Conservation (phyloP, 2,888 invertebrate species). For the Acrobasis suavella region DNA sequence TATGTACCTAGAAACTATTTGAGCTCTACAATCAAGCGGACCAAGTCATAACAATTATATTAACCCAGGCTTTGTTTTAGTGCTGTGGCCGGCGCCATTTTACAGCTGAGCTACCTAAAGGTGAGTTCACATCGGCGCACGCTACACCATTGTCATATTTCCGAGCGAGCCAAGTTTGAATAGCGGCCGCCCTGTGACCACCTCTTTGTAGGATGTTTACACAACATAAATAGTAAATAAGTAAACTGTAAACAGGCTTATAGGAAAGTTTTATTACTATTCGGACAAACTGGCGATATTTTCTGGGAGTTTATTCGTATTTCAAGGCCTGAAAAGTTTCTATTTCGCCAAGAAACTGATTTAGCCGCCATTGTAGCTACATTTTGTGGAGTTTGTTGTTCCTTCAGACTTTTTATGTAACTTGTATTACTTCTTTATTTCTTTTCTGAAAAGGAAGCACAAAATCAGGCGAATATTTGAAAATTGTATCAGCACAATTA, state of each 20-base stretch:
- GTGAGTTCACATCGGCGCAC: constrained; percentile 66
- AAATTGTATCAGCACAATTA: too few species aligned
- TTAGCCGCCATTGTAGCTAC: background rate
- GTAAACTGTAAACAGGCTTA: constrained; percentile 64
- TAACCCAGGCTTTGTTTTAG: constrained; percentile 4
- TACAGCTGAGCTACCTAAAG: constrained; percentile 60
- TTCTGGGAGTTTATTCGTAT: constrained; percentile 26
- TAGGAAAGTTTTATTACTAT: constrained; percentile 59
- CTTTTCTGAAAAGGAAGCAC: background rate
- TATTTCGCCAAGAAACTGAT: constrained; percentile 4
- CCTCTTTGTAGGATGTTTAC: constrained; percentile 66
- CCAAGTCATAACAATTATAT: constrained; percentile 5
- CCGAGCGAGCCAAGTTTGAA: constrained; percentile 60
- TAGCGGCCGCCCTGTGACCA: constrained; percentile 57
- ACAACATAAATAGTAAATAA: constrained; percentile 69
- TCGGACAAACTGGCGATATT: constrained; percentile 38
- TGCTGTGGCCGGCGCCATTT: constrained; percentile 43
- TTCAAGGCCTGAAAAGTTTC: constrained; percentile 12
- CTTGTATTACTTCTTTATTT: background rate
- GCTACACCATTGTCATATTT: constrained; percentile 75
- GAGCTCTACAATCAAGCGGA: background rate
- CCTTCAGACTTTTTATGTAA: background rate
- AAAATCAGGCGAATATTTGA: too few species aligned
- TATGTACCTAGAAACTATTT: background rate
- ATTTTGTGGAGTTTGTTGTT: background rate